phyloP scores from a whole-genome alignment of 2,797 vertebrate species.

The Helarctos malayanus region DNA sequence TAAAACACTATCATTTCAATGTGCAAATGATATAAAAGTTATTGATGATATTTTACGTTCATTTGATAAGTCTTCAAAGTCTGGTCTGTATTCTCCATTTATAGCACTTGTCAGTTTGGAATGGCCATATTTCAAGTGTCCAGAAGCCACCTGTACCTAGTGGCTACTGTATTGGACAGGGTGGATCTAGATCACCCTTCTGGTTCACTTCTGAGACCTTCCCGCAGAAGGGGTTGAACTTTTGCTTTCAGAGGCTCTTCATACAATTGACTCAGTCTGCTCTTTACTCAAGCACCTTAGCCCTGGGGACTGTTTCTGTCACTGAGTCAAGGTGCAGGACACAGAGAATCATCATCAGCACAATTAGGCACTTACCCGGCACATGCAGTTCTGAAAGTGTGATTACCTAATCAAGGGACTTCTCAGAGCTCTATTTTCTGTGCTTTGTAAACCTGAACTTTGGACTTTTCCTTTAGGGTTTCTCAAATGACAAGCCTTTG shows the following conservation, averaged over 20 bases:
- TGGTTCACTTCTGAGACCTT: neutral
- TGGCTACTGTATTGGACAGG: fast-evolving
- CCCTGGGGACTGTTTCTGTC: neutral
- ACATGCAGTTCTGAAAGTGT: neutral
- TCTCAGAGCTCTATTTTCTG: neutral
- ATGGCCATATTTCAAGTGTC: neutral
- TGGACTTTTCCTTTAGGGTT: neutral
- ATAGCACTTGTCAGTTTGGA: no score
- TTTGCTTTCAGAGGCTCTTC: neutral
- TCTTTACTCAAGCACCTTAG: neutral
- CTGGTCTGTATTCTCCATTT: neutral
- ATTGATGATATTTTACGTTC: neutral
- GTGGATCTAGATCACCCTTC: neutral
- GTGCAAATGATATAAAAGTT: neutral
- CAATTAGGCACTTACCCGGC: neutral
- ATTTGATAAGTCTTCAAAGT: neutral
- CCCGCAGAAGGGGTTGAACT: neutral
- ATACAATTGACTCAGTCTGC: neutral
- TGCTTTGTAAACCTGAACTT: neutral
- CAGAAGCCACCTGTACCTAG: neutral
- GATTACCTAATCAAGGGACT: neutral
- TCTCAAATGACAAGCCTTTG: neutral
- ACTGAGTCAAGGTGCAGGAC: neutral
- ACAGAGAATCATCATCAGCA: no score
- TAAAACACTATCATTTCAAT: neutral